phyloP scores from a whole-genome alignment of 2,888 invertebrate species.

The Rosalia funebris region DNA sequence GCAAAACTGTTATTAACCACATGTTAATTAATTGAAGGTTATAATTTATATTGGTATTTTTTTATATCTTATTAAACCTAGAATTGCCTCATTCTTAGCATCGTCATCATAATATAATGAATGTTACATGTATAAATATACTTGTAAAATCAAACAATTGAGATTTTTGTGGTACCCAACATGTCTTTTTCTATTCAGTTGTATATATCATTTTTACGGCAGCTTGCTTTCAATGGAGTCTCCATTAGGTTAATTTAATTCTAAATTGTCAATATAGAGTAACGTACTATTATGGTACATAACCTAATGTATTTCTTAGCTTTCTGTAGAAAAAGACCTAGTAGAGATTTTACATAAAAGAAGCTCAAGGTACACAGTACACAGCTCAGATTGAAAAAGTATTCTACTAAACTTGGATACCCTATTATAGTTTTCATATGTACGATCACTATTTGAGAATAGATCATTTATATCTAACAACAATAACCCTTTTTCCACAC shows the following conservation, averaged over 20 bases:
- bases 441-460: constrained; percentile 43
- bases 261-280: too few relatives aligned
- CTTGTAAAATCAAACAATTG: background rate
- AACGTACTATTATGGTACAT: too few relatives aligned
- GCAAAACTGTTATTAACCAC: constrained; percentile 52
- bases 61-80: constrained; percentile 36
- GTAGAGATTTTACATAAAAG: background rate
- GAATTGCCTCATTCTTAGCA: constrained; percentile 40
- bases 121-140: too few relatives aligned
- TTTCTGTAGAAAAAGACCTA: background rate
- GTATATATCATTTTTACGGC: too few relatives aligned
- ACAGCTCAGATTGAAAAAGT: background rate
- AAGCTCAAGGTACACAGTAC: background rate
- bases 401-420: constrained; percentile 20
- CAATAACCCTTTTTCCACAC: constrained; percentile 52
- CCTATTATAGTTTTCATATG: constrained; percentile 28
- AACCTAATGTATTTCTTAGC: too few relatives aligned
- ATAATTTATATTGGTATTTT: constrained; percentile 44
- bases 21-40: constrained; percentile 54
- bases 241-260: too few relatives aligned
- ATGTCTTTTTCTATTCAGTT: background rate
- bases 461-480: constrained; percentile 47
- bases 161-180: constrained; percentile 11
- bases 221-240: too few relatives aligned
- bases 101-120: too few relatives aligned